Evolutionary conservation across 2,888 invertebrate genomes (phyloP).

Genomic region (Nomada hirtipes): DNA sequence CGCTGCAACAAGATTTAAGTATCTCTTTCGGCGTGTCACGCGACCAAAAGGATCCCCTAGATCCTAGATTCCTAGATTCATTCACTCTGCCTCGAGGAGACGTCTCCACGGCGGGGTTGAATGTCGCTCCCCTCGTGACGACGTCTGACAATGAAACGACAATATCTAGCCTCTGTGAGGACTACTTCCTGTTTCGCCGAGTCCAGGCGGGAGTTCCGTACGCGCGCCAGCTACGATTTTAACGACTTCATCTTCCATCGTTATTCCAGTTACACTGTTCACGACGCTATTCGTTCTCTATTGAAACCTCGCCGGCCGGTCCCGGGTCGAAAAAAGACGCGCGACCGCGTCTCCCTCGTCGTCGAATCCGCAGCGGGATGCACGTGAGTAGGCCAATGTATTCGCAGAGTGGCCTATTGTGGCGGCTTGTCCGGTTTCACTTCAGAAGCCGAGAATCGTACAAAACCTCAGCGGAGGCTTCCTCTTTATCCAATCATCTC

Average conservation of each 20-base stretch:
- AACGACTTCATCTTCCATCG: slow-evolving; percentile 59
- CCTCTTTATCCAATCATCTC: slow-evolving; percentile 82
- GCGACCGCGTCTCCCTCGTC: slow-evolving; percentile 47
- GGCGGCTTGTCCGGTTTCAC: slow-evolving; percentile 67
- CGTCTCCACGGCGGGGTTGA: slow-evolving; percentile 16
- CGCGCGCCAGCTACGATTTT: slow-evolving; percentile 22
- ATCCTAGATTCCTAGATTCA: no score
- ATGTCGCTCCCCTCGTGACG: slow-evolving; percentile 14
- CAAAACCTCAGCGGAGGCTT: slow-evolving; percentile 63
- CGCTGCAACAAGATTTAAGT: no score
- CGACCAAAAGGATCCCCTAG: background rate
- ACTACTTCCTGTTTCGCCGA: slow-evolving; percentile 26
- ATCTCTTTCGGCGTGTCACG: slow-evolving; percentile 11
- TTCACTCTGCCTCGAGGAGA: background rate
- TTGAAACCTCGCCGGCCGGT: slow-evolving; percentile 39
- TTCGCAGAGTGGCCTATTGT: slow-evolving; percentile 65
- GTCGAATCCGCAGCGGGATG: slow-evolving; percentile 43
- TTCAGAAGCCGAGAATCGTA: slow-evolving; percentile 68
- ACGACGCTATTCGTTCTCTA: slow-evolving; percentile 48
- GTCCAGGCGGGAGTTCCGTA: background rate
- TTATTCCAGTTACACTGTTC: slow-evolving; percentile 18
- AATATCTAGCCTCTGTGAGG: background rate
- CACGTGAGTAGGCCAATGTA: slow-evolving; percentile 23
- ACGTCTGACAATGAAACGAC: background rate
- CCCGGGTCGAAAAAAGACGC: slow-evolving; percentile 37